Percentiles rank a stretch among this genome's conserved stretches.
phyloP scores from a whole-genome alignment of 2,888 invertebrate species.

The Drosophila antonietae region DNA sequence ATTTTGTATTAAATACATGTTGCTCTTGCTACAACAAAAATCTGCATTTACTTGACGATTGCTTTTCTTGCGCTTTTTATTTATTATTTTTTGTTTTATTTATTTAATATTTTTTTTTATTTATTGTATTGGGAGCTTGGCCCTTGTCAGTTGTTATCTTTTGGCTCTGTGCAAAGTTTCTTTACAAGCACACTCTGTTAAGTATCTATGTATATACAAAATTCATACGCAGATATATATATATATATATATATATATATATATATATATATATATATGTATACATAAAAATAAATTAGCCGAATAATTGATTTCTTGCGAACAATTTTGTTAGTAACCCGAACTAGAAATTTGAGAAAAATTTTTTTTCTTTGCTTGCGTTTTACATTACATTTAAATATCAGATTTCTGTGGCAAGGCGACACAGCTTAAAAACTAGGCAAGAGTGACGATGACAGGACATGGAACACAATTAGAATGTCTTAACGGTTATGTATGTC shows the following conservation, averaged over 20 bases:
- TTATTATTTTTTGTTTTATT: conserved; percentile 11
- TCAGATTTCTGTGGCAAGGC: conserved; percentile 50
- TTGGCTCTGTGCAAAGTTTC: conserved; percentile 60
- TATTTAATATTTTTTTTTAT: conserved; percentile 4
- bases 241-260: conserved; percentile 47
- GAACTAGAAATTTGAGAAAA: conserved; percentile 36
- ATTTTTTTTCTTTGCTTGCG: conserved; percentile 6
- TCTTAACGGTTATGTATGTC: conserved; percentile 19
- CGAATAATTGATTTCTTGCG: conserved; percentile 18
- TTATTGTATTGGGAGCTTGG: conserved; percentile 30
- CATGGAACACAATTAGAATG: conserved; percentile 12
- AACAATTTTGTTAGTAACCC: conserved; percentile 19
- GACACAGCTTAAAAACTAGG: conserved; percentile 47
- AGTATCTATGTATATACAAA: conserved; percentile 65
- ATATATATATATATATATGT: conserved; percentile 33
- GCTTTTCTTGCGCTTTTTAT: conserved; percentile 51
- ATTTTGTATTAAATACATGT: conserved; percentile 72
- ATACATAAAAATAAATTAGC: conserved; percentile 34
- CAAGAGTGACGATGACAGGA: conserved; percentile 44
- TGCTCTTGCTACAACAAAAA: conserved; percentile 61
- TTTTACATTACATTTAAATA: conserved; percentile 4
- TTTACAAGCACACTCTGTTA: conserved; percentile 57
- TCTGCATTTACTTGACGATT: conserved; percentile 61
- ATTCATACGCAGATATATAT: not conserved
- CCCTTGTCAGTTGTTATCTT: conserved; percentile 50